Evolutionary conservation across 2,797 vertebrate genomes (phyloP).

Genomic region (Tenualosa ilisha): DNA sequence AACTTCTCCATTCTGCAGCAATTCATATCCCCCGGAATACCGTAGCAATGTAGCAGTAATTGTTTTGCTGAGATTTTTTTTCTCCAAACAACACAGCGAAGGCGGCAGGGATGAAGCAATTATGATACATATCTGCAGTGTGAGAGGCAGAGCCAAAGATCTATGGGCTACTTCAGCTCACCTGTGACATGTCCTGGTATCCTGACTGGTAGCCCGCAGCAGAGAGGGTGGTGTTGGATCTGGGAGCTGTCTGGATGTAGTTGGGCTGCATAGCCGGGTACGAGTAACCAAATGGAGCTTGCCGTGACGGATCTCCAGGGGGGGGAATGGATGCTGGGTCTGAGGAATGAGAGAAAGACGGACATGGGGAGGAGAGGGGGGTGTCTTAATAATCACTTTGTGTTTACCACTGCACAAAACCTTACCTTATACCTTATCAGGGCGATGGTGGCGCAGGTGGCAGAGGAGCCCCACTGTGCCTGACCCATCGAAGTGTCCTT

Average conservation of each 20-base stretch:
- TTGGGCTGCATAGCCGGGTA: slow-evolving; percentile 84
- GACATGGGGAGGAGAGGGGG: not conserved
- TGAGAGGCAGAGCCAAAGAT: not conserved
- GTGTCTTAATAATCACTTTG: not conserved
- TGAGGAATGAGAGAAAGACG: slow-evolving; percentile 51
- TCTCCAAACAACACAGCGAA: not conserved
- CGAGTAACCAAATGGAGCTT: slow-evolving; percentile 82
- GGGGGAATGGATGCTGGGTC: slow-evolving; percentile 78
- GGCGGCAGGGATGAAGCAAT: not conserved
- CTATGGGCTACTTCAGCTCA: slow-evolving; percentile 32
- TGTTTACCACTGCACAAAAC: not conserved
- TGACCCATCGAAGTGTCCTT: too few species aligned
- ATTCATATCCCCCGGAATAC: too few species aligned
- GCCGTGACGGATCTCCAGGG: slow-evolving; percentile 70
- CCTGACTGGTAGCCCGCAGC: slow-evolving; percentile 54
- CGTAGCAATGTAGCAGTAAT: too few species aligned
- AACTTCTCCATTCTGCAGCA: too few species aligned
- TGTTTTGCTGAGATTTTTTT: too few species aligned
- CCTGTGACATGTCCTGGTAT: slow-evolving; percentile 72
- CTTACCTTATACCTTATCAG: too few species aligned
- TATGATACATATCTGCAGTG: not conserved
- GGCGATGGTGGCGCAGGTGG: too few species aligned
- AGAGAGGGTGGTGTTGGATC: slow-evolving; percentile 58
- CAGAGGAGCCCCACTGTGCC: too few species aligned
- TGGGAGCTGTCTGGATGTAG: slow-evolving; percentile 77